Evolutionary conservation across 92 coral and sea anemone genomes (phyloP).

Genomic region (Phenganax stokvisi): DNA sequence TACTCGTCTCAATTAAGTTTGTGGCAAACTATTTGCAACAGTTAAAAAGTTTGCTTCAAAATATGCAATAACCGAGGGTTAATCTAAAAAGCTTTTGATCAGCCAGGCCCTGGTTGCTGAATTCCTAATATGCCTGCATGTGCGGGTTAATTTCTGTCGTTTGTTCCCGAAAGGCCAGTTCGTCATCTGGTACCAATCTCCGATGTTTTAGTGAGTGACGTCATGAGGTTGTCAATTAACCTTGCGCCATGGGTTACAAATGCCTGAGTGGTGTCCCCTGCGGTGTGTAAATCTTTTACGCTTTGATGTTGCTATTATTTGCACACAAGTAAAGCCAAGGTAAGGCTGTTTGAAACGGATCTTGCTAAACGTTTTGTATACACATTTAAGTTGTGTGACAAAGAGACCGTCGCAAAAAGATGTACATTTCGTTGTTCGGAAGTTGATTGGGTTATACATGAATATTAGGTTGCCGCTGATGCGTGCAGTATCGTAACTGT

Average conservation of each 20-base stretch:
- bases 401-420: not conserved
- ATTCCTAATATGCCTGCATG: not conserved
- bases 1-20: no score
- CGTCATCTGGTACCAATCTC: constrained; percentile 31
- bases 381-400: not conserved
- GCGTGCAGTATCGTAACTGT: not conserved
- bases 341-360: constrained; percentile 21
- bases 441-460: not conserved
- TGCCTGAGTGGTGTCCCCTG: constrained; percentile 17
- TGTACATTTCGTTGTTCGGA: not conserved
- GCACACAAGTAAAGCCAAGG: constrained; percentile 8
- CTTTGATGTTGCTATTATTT: constrained; percentile 22
- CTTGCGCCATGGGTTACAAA: constrained; percentile 17
- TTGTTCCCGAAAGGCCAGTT: not conserved
- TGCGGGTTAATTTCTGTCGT: not conserved
- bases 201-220: constrained; percentile 29
- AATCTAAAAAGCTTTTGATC: not conserved
- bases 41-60: no score
- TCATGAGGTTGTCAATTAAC: constrained; percentile 31
- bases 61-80: not conserved
- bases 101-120: not conserved
- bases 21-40: no score
- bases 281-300: constrained; percentile 33
- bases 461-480: not conserved
- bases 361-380: constrained; percentile 25